Evolutionary conservation across 1,140 invertebrate species (phyloP), one percentile per base, ranked within the genome.

Genomic region (Mercenaria mercenaria): DNA sequence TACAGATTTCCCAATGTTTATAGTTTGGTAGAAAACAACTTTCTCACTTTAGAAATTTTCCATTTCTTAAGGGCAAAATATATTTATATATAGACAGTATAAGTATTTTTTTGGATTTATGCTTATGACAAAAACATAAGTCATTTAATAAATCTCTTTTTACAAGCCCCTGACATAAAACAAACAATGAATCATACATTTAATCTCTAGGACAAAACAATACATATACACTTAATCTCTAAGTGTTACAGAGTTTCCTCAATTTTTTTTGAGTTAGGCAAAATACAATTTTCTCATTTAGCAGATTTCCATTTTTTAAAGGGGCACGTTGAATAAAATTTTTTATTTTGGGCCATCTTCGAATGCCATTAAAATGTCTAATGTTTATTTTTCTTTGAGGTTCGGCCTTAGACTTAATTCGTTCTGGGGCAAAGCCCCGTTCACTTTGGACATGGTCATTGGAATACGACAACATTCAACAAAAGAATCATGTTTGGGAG

Each of bases 391-490:
- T 64, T 82, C 11, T 61, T 59, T 0, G 29, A 37, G 13, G 79
- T 82, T n/a, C 79, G 18, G 18, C 15, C 18, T 26, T 59, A 6
- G 37, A 43, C 18, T 34, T 61, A 1, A 82, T 82, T 2, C 56
- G n/a, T 26, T 80, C 52, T 56, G 52, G 77, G 20, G 77, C 8
- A 80, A 80, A 80, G 26, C 79, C 79, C 32, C 79, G 52, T 41
- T 82, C 79, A 82, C 79, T 61, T 39, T 82, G 29, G 4, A 82
- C 79, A 61, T 82, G 10, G 29, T 61, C 79, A 82, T 64, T 6
- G 79, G 79, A 15, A 82, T 23, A 10, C 11, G 3, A 82, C 79
- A 61, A 39, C 79, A 82, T 82, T 82, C 15, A 82, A 43, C 18
- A 82, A 29, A 1, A 41, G 61, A 0, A 37, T 37, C 52, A 82